These are phyloP conservation scores for Onthophagus sagittarius DNA, from an alignment of 2,888 invertebrate genomes.

Conservation along the genomic window DNA sequence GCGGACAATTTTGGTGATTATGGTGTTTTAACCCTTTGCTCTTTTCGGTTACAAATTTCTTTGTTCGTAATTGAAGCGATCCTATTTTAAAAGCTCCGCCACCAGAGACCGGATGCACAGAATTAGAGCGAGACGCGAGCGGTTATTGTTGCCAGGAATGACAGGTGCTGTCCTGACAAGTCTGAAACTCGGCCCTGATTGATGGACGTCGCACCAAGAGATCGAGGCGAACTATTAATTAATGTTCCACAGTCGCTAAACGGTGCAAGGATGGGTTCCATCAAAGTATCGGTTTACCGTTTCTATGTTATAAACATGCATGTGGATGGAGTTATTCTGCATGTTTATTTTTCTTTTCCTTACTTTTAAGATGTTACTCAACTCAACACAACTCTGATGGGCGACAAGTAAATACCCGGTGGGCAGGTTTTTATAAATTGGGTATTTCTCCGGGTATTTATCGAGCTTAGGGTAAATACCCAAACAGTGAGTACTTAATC, in stretches of 20 bases:
- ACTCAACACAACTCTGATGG: too few relatives aligned
- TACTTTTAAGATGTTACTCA: neutral
- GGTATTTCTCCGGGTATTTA: too few relatives aligned
- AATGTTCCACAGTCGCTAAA: neutral
- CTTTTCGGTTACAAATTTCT: neutral
- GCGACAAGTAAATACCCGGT: too few relatives aligned
- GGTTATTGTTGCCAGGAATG: neutral
- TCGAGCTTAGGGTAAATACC: too few relatives aligned
- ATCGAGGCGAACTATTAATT: neutral
- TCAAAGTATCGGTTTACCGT: neutral
- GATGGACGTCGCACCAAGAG: neutral
- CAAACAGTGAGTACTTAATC: too few relatives aligned
- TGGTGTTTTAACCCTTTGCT: neutral
- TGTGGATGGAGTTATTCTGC: neutral
- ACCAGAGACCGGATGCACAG: neutral
- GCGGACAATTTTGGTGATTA: neutral
- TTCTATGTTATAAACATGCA: neutral
- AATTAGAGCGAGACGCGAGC: neutral
- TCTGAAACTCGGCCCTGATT: neutral
- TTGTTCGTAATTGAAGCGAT: neutral
- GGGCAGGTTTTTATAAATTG: too few relatives aligned
- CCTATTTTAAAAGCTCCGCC: neutral
- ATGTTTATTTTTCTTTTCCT: neutral
- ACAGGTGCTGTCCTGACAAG: neutral
- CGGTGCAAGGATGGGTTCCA: neutral